Base-by-base conservation (phyloP, 2,113 vertebrate genomes). In the Hoplias malabaricus region DNA sequence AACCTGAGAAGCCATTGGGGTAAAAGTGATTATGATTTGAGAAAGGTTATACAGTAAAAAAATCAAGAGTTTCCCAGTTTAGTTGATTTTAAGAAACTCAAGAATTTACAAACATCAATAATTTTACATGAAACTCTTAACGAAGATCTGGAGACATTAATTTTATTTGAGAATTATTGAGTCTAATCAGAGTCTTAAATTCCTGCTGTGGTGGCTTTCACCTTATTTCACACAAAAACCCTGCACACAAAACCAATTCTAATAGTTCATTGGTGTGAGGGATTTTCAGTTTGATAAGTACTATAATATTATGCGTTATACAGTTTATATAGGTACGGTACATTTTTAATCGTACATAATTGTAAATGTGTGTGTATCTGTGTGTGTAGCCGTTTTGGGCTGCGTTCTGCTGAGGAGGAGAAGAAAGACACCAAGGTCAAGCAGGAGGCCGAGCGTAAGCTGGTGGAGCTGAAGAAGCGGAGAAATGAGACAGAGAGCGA, bases 381-480 rank as follows among this genome's bases (percentile, higher is more conserved):
- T 66, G n/a, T 29, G n/a, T 76, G 46, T 29, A 79, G 40, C 78
- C 87, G 84, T 23, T 77, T 86, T 0, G 85, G 68, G 6, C 61
- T 43, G 40, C 91, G 88, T 46, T 77, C 89, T 8, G 10, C 78
- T 0, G 91, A 89, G 9, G 10, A 88, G 0, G 92, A 92, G 16
- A 94, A 95, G 19, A 61, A 19, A 0, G 93, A 94, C 80, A 93
- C 92, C 10, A 73, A 69, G 0, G 78, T 86, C 0, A 76, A 90
- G n/a, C 91, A 88, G 1, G 96, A 98, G 82, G 93, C 95, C 0
- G 96, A 93, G 75, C 92, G 86, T 12, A 92, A 95, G 73, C 63
- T 97, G 80, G 94, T 94, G 69, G 95, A 98, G 63, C 90, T 97
- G 76, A 94, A 95, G 59, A 91, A 92, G 0, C 89, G 94, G 23